These are phyloP conservation scores for Hyaena hyaena DNA, from an alignment of 2,113 vertebrate genomes.

Conservation along the genomic window DNA sequence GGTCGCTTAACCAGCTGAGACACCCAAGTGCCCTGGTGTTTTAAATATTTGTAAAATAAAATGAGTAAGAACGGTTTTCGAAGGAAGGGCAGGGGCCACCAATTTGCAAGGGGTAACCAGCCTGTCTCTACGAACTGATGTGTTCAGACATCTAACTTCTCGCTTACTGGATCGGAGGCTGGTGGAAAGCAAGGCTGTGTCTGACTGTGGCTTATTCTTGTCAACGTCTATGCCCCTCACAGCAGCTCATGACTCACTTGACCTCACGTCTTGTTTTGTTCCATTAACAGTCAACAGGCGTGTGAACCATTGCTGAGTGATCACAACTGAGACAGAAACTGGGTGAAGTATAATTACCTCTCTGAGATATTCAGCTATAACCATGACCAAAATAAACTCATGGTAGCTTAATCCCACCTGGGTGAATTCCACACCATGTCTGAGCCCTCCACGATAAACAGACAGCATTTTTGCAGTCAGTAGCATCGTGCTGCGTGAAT, in stretches of 20 bases:
- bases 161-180: neutral
- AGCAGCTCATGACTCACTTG: conserved; percentile 16
- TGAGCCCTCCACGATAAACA: neutral
- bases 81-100: neutral
- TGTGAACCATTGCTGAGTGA: neutral
- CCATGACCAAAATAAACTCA: neutral
- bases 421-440: neutral
- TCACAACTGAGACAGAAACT: neutral
- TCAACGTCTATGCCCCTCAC: neutral
- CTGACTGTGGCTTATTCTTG: neutral
- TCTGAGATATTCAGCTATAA: neutral
- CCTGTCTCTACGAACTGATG: neutral
- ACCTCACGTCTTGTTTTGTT: neutral
- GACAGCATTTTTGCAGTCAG: neutral
- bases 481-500: fast-evolving
- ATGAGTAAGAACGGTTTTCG: neutral
- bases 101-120: neutral
- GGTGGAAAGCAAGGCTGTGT: neutral
- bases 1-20: neutral
- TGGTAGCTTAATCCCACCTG: neutral
- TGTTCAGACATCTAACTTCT: neutral
- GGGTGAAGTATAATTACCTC: conserved; percentile 36
- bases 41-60: neutral
- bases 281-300: neutral
- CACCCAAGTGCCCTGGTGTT: neutral